These are phyloP conservation scores for Morelia viridis DNA, from an alignment of 2,797 vertebrate genomes.

Conservation along the genomic window DNA sequence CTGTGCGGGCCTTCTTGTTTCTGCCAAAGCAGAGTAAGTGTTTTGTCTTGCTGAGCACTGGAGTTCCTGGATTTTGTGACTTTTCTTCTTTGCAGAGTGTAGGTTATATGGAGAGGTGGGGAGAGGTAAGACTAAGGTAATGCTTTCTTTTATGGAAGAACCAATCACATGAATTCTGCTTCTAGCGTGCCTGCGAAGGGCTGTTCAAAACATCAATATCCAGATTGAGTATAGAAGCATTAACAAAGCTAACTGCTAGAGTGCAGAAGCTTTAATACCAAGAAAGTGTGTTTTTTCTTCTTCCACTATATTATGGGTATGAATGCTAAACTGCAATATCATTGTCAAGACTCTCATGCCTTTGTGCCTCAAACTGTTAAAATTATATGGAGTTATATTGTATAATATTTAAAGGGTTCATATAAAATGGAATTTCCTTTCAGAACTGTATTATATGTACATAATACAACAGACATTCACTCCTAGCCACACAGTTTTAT, in stretches of 20 bases:
- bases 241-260: neutral
- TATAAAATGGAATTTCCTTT: neutral
- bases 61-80: neutral
- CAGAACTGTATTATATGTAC: neutral
- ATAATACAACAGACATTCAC: too few species aligned
- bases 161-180: neutral
- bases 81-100: neutral
- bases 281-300: neutral
- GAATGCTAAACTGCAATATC: neutral
- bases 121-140: too few species aligned
- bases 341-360: too few species aligned
- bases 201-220: neutral
- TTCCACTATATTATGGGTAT: neutral
- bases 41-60: neutral
- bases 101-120: neutral
- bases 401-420: neutral
- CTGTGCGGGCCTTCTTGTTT: neutral
- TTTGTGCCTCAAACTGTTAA: neutral
- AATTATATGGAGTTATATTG: neutral
- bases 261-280: neutral
- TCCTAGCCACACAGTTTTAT: neutral
- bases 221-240: neutral
- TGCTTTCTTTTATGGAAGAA: neutral
- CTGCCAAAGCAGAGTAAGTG: neutral
- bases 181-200: neutral